Evolutionary conservation across 2,888 invertebrate genomes (phyloP), one percentile per base, ranked within the genome.

Genomic region (Cephus nigrinus): DNA sequence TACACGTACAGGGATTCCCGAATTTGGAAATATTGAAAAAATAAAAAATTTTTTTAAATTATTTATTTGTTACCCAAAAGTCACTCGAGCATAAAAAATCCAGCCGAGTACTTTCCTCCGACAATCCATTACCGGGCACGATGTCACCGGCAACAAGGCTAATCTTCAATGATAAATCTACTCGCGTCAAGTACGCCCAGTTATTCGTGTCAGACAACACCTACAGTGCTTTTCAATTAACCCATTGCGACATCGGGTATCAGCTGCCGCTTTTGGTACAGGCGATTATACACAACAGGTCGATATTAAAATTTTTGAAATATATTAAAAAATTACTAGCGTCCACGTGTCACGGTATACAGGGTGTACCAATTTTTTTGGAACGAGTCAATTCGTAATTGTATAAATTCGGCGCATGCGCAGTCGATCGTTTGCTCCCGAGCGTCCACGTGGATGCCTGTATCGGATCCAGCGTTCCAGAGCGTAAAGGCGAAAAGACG

Each of bases 1-100:
- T 23, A 9, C 0, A 2, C 0, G 55, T 15, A 55, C 0, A 15
- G 1, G 4, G 0, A 15, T 15, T 15, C 0, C 1, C 1, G 5
- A 40, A 5, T 40, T 15, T 15, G 1, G 1, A 35, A 3, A 15
- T 15, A 23, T 55, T 35, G 12, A 35, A 35, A 35, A 35, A 11
- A 11, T 11, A 34, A 34, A 33, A 34, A 34, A 34, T 11, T 12
- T 35, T 35, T 35, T 3, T 1, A 11, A 35, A 35, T 3, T 35
- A 12, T 34, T 34, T 34, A 4, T 35, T 35, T 35, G 3, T 12
- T 23, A 55, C 1, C 23, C 15, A 40, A 15, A 4, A 12, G 1
- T 40, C 15, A 15, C 40, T 4, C 4, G 23, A 40, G 34, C 1
- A 34, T 35, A 12, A 3, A 12, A 35, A 55, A 9, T 55, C 9